Conservation (phyloP, 2,888 invertebrate genomes). For the Tholera decimalis region DNA sequence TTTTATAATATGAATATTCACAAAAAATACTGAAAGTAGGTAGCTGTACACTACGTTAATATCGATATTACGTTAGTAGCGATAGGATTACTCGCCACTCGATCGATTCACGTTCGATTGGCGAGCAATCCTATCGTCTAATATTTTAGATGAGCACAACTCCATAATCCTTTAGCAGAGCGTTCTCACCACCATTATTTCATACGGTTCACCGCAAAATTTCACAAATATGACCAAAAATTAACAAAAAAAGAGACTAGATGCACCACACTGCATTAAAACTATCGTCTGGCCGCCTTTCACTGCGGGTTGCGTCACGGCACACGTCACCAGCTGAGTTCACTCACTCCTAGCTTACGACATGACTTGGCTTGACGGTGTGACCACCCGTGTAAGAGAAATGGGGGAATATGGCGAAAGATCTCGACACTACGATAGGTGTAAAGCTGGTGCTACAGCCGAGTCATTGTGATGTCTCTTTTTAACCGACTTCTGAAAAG, state of each 20-base stretch:
- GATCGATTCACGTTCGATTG: no score
- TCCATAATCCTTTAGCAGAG: background rate
- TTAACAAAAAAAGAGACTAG: slow-evolving; percentile 22
- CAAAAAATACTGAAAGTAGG: no score
- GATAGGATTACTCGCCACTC: no score
- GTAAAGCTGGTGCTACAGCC: slow-evolving; percentile 20
- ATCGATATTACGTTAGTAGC: no score
- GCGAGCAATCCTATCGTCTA: no score
- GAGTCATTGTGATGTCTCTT: background rate
- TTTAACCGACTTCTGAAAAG: no score
- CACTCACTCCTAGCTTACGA: slow-evolving; percentile 76
- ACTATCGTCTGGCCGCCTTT: slow-evolving; percentile 70
- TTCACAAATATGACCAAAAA: slow-evolving; percentile 33
- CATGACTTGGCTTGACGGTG: slow-evolving; percentile 56
- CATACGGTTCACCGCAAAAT: slow-evolving; percentile 21
- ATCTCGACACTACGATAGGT: slow-evolving; percentile 32
- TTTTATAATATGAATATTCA: no score
- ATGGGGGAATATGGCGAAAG: slow-evolving; percentile 52
- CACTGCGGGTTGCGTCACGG: slow-evolving; percentile 73
- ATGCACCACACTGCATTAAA: slow-evolving; percentile 60
- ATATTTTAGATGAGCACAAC: background rate
- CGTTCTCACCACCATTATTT: background rate
- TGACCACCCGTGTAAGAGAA: slow-evolving; percentile 43
- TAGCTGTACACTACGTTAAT: no score
- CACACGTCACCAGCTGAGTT: slow-evolving; percentile 70